phyloP scores from a whole-genome alignment of 2,888 invertebrate species.

The Pristionchus exspectatus region DNA sequence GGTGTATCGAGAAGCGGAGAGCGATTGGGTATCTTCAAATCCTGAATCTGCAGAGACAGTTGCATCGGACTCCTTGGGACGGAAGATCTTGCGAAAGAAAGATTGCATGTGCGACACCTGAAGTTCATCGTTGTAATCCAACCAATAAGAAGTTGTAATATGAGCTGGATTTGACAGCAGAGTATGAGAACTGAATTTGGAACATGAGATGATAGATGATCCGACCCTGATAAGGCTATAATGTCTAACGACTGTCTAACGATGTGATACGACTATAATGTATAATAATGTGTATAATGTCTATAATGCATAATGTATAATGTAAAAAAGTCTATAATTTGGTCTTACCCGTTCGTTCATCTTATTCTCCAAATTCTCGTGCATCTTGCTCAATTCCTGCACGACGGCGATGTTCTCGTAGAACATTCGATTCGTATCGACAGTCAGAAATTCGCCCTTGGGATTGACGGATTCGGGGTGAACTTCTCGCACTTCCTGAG shows the following conservation, averaged over 20 bases:
- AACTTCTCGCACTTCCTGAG: constrained; percentile 87
- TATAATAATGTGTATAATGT: no score
- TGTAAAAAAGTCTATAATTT: constrained; percentile 68
- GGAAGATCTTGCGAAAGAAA: constrained; percentile 6
- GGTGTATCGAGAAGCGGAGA: not conserved
- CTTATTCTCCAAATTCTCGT: constrained; percentile 92
- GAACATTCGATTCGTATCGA: constrained; percentile 98
- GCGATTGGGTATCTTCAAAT: not conserved
- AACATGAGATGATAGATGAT: no score
- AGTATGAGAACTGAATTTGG: not conserved
- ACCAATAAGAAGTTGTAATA: not conserved
- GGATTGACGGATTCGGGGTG: constrained; percentile 93
- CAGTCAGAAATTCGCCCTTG: constrained; percentile 94
- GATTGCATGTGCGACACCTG: constrained; percentile 33
- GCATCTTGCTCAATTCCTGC: constrained; percentile 95
- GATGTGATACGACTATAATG: no score
- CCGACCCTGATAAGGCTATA: not conserved
- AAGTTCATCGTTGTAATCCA: constrained; percentile 73
- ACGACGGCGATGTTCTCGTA: constrained; percentile 99
- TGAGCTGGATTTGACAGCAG: not conserved
- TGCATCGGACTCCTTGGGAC: not conserved
- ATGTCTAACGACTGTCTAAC: no score
- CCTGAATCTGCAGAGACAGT: not conserved
- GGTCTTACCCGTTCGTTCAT: constrained; percentile 92
- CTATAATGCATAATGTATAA: no score